Evolutionary conservation across 2,113 vertebrate genomes (phyloP).

Genomic region (Rhea pennata): DNA sequence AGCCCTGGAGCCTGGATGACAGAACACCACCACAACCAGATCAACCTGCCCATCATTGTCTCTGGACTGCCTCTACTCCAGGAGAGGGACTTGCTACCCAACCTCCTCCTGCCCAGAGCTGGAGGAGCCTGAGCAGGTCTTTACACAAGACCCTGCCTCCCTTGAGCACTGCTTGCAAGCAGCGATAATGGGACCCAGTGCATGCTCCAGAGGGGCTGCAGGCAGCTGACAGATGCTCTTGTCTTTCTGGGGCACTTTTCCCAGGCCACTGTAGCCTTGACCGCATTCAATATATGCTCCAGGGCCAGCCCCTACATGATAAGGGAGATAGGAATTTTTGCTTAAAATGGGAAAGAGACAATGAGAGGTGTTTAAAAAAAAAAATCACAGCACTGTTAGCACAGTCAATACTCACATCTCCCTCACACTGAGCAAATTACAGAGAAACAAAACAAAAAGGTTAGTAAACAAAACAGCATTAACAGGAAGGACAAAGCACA

Average conservation of each 20-base stretch:
- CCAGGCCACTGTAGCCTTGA: constrained; percentile 12
- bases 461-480: constrained; percentile 72
- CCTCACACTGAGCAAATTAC: constrained; percentile 92
- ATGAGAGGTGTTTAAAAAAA: constrained; percentile 52
- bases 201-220: constrained; percentile 16
- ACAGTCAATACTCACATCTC: constrained; percentile 92
- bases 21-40: constrained; percentile 44
- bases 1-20: neutral
- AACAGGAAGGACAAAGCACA: constrained; percentile 20
- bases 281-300: neutral
- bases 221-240: neutral
- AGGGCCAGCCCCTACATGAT: neutral
- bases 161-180: constrained; percentile 74
- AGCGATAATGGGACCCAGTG: neutral
- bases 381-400: constrained; percentile 76
- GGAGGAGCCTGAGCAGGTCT: neutral
- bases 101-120: neutral
- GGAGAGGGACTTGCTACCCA: neutral
- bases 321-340: neutral
- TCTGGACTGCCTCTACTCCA: constrained; percentile 15
- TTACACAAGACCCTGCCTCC: neutral
- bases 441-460: constrained; percentile 77
- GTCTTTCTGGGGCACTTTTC: neutral
- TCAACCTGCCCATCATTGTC: constrained; percentile 57
- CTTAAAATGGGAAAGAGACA: constrained; percentile 54